Conservation (phyloP, 2,888 invertebrate species). For the Eupithecia inturbata region DNA sequence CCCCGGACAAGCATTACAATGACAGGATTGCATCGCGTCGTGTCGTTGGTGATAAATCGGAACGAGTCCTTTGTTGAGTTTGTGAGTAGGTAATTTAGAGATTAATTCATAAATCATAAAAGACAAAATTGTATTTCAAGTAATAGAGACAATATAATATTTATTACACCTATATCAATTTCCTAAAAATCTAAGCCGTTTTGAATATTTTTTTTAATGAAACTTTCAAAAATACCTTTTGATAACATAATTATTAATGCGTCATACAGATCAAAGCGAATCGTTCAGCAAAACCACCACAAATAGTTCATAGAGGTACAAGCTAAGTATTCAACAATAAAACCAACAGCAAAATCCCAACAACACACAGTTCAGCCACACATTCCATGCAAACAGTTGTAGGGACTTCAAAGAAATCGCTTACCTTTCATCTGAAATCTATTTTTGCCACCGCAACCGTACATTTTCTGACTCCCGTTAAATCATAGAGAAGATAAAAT, state of each 20-base stretch:
- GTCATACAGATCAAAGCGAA: background rate
- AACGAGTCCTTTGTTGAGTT: background rate
- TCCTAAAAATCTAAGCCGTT: too few species aligned
- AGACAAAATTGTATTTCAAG: too few species aligned
- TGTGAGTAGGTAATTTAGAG: background rate
- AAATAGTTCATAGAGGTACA: background rate
- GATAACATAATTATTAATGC: background rate
- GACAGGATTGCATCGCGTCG: background rate
- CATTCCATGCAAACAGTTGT: slow-evolving; percentile 6
- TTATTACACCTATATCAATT: too few species aligned
- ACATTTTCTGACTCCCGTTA: background rate
- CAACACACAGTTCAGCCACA: background rate
- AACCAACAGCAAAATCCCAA: background rate
- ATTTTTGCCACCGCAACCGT: slow-evolving; percentile 16
- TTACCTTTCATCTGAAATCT: slow-evolving; percentile 27
- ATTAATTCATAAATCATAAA: background rate
- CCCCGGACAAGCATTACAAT: background rate
- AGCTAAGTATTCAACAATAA: background rate
- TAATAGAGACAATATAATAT: background rate
- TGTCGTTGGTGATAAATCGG: background rate
- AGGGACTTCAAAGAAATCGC: slow-evolving; percentile 23
- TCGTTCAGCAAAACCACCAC: background rate
- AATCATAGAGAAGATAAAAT: slow-evolving; percentile 11
- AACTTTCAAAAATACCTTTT: background rate
- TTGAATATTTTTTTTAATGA: too few species aligned